Conservation (phyloP, 92 coral and sea anemone species). For the Zoanthus sociatus region DNA sequence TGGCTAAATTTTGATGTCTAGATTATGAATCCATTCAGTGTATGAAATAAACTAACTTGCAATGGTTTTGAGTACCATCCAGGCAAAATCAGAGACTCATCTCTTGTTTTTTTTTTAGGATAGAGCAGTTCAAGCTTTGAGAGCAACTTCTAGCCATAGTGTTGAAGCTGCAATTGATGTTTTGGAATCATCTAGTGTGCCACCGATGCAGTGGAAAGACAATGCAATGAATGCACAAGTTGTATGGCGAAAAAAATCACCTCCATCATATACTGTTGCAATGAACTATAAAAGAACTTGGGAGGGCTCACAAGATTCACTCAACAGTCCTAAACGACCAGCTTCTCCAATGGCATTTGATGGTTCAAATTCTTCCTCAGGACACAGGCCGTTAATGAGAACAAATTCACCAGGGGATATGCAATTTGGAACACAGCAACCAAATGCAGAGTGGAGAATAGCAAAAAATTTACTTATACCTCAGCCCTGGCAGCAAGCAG, state of each 20-base stretch:
- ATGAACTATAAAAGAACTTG: constrained; percentile 72
- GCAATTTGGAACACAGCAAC: constrained; percentile 55
- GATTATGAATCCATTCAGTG: no score
- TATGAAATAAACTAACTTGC: no score
- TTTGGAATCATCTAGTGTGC: constrained; percentile 56
- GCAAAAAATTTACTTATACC: constrained; percentile 57
- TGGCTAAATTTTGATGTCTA: no score
- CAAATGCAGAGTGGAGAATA: constrained; percentile 80
- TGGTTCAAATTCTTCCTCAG: constrained; percentile 19
- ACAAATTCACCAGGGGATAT: constrained; percentile 50
- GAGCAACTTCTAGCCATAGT: constrained; percentile 75
- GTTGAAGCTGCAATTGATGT: constrained; percentile 79
- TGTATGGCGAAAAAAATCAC: constrained; percentile 64
- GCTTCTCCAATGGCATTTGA: constrained; percentile 81
- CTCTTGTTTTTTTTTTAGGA: constrained; percentile 51
- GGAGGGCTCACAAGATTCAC: constrained; percentile 85
- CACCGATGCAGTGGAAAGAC: constrained; percentile 49
- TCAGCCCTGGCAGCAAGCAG: constrained; percentile 62
- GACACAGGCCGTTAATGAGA: constrained; percentile 46
- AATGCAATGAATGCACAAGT: constrained; percentile 32
- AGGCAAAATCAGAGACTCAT: no score
- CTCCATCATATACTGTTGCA: constrained; percentile 85
- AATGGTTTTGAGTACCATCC: no score
- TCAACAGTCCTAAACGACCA: constrained; percentile 73
- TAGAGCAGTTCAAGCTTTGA: constrained; percentile 70